Base-by-base conservation (phyloP, 2,888 invertebrate genomes). In the Glyphotaelius pellucidus region DNA sequence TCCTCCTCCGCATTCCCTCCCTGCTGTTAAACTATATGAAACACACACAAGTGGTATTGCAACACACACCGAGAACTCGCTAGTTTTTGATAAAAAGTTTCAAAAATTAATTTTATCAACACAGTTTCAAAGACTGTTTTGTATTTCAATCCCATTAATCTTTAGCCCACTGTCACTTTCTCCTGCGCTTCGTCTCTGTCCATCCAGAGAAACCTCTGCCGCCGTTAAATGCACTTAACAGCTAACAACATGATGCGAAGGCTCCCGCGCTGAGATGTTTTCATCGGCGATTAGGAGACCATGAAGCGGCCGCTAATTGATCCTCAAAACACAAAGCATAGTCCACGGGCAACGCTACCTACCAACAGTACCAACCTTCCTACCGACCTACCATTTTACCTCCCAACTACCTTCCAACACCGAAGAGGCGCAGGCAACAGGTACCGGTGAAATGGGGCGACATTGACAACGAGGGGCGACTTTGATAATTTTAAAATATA, bases 261-360 rank as follows among this genome's bases (percentile, higher is more conserved):
- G 81, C 84, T 80, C 90, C n/a, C 52, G 87, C 15, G 52, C 31
- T 31, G 47, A 90, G 89, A 91, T 92, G 92, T 91, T 92, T 93
- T 92, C 93, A 93, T 90, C 91, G 88, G 92, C 93, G 93, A 93
- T 93, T 93, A 93, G 92, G 91, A 92, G 79, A 87, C 84, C 90
- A 85, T 89, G 90, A 90, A 92, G 80, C 67, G 81, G 90, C 52
- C 86, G 93, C 90, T 93, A 93, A 93, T 93, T 92, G 92, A n/a
- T 30, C 85, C 91, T 90, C 90, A 47, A 90, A 91, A 89, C 89
- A 89, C 89, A 89, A 89, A 89, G 79, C n/a, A 88, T 32, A 89
- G 79, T 88, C 52, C 85, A 90, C 79, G n/a, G 67, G 87, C 31
- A 67, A 19, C 7, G 25, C 7, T 67, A 67, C 25, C 25, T 25